Conservation (phyloP, 2,888 invertebrate species). For the Cosmia trapezina region DNA sequence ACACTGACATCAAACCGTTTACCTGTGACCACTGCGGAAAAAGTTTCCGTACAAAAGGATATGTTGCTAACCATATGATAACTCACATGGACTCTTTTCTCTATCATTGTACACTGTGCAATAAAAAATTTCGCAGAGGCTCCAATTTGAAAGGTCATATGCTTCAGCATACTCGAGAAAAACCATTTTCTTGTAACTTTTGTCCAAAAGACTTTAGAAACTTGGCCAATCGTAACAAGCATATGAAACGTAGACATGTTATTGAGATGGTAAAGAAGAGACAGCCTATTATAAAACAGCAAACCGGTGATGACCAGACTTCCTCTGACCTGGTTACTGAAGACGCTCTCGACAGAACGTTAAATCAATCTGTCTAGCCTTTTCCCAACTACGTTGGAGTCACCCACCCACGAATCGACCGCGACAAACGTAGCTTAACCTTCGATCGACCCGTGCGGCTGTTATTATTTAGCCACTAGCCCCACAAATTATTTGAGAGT, state of each 20-base stretch:
- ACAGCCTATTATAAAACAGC: too few species aligned
- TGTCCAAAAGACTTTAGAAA: constrained; percentile 93
- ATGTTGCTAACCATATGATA: constrained; percentile 91
- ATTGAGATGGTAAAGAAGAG: constrained; percentile 76
- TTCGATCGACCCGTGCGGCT: too few species aligned
- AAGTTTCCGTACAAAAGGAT: constrained; percentile 70
- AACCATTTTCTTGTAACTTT: constrained; percentile 92
- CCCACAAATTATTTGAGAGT: too few species aligned
- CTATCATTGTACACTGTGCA: constrained; percentile 92
- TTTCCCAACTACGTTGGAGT: too few species aligned
- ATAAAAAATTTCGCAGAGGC: constrained; percentile 92
- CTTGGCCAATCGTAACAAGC: constrained; percentile 94
- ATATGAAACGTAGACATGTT: constrained; percentile 93
- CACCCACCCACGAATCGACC: too few species aligned
- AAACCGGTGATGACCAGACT: background rate
- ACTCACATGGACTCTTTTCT: constrained; percentile 93
- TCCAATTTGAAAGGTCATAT: constrained; percentile 92
- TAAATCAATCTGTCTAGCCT: too few species aligned
- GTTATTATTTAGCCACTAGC: too few species aligned
- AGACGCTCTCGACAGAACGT: background rate
- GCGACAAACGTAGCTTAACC: too few species aligned
- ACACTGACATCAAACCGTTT: constrained; percentile 74
- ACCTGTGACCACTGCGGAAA: constrained; percentile 76
- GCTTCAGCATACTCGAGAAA: constrained; percentile 92
- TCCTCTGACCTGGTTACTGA: background rate